A percentile compares a stretch with the other conserved stretches of the same genome.
Conservation (phyloP, 2,888 invertebrate species). For the Ochlodes sylvanus region DNA sequence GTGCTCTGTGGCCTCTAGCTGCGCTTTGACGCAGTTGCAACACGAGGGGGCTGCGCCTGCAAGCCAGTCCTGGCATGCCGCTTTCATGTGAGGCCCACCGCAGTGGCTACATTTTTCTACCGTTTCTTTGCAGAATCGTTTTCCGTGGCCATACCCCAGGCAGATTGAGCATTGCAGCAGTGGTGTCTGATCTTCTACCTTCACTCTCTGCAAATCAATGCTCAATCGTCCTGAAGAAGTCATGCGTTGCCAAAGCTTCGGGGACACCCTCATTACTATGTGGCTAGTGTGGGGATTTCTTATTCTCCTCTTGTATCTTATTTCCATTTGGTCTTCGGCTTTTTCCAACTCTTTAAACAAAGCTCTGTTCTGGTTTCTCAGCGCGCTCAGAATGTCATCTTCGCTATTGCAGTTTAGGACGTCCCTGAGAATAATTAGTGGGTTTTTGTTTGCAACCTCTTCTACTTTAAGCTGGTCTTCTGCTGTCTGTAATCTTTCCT, state of each 20-base stretch:
- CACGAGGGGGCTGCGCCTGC: neutral
- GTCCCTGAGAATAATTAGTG: neutral
- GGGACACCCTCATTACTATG: neutral
- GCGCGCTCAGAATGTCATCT: neutral
- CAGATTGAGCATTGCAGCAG: neutral
- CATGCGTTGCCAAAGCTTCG: neutral
- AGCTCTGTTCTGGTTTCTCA: neutral
- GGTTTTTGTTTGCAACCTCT: neutral
- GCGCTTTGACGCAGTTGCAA: neutral
- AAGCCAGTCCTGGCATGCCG: neutral
- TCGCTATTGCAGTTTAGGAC: neutral
- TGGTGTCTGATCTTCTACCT: neutral
- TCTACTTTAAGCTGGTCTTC: neutral
- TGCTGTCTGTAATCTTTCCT: neutral
- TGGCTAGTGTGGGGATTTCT: neutral
- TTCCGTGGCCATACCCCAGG: neutral
- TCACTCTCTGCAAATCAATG: neutral
- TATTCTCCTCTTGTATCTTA: neutral
- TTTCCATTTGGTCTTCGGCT: neutral
- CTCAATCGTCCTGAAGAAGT: neutral
- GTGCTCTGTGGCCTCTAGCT: neutral
- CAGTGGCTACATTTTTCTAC: neutral
- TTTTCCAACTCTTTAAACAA: neutral
- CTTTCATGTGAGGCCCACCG: neutral
- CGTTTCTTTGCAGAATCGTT: neutral